Base-by-base conservation (phyloP, 2,113 vertebrate genomes). In the Myiopsitta monachus region DNA sequence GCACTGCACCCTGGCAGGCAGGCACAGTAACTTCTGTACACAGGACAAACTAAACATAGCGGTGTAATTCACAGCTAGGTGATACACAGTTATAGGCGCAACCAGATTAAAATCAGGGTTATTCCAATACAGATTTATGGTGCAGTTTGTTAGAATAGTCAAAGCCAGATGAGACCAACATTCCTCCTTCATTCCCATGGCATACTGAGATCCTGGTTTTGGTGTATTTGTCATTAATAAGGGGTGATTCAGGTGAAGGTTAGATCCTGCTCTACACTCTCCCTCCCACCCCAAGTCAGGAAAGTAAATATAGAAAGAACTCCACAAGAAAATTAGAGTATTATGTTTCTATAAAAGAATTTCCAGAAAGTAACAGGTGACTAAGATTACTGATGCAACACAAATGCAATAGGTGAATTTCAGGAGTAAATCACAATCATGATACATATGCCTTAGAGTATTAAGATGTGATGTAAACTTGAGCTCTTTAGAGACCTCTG, bases 351-450 rank as follows among this genome's bases (percentile, higher is more conserved):
- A 41, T 66, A 75, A 92, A 88, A 75, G 61, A 92, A 54, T 68
- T 87, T 78, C 55, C 72, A 87, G 69, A 86, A 88, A 63, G 64
- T 81, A 94, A 84, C 73, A 94, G 26, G 83, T 94, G 88, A 88
- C 76, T 94, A 94, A 87, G 67, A 74, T 78, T 72, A 81, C 26
- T 41, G 72, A 87, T 91, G 61, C 38, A 81, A 84, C 43, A 47
- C 3, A 14, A 91, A 88, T 43, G 87, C 46, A 81, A 81, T 68
- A 84, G 69, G 46, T 75, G 73, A 78, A 91, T 72, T 83, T 94
- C 61, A 87, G 55, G 64, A 94, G 91, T 89, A 95, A 94, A 96
- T 89, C 69, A 87, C 61, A 89, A n/a, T 54, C 73, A n/a, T 36
- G 47, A 78, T 92, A 84, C 39, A 30, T 75, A 21, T 91, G 81